Percentiles rank a stretch among this genome's conserved stretches.
These are phyloP conservation scores for Lerema accius DNA, from an alignment of 1,140 invertebrate species.

Conservation along the genomic window DNA sequence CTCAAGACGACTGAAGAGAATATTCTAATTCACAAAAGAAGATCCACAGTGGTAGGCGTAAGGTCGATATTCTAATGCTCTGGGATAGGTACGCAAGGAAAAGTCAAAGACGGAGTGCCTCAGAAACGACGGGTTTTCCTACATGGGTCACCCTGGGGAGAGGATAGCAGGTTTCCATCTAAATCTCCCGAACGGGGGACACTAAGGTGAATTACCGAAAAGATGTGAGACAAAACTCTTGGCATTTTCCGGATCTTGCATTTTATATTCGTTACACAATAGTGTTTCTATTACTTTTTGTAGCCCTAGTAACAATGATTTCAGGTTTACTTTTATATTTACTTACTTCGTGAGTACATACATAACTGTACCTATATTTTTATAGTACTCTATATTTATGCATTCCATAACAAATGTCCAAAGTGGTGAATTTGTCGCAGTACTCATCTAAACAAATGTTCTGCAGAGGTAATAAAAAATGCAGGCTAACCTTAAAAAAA, in stretches of 20 bases:
- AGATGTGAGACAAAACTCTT: constrained; percentile 53
- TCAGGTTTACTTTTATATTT: not conserved
- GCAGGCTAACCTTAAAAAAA: constrained; percentile 20
- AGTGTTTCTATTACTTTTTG: not conserved
- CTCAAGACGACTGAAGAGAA: constrained; percentile 37
- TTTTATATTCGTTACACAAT: constrained; percentile 19
- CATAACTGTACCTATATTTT: not conserved
- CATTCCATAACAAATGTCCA: not conserved
- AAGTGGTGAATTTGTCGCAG: constrained; percentile 19
- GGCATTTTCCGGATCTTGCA: constrained; percentile 36
- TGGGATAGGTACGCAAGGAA: constrained; percentile 17
- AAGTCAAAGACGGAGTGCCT: constrained; percentile 26
- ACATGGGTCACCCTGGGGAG: constrained; percentile 65
- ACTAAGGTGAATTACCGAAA: constrained; percentile 66
- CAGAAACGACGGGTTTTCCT: constrained; percentile 70
- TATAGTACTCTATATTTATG: too few species aligned
- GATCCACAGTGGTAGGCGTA: constrained; percentile 4
- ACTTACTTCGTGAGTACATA: not conserved
- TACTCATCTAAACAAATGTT: constrained; percentile 15
- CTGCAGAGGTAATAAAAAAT: constrained; percentile 24
- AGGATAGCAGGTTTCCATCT: constrained; percentile 58
- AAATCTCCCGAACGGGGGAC: constrained; percentile 66
- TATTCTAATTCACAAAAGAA: not conserved
- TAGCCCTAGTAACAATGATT: not conserved
- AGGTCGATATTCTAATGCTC: constrained; percentile 22